Evolutionary conservation across 1,140 invertebrate genomes (phyloP).

Genomic region (Zaprionus vittiger): DNA sequence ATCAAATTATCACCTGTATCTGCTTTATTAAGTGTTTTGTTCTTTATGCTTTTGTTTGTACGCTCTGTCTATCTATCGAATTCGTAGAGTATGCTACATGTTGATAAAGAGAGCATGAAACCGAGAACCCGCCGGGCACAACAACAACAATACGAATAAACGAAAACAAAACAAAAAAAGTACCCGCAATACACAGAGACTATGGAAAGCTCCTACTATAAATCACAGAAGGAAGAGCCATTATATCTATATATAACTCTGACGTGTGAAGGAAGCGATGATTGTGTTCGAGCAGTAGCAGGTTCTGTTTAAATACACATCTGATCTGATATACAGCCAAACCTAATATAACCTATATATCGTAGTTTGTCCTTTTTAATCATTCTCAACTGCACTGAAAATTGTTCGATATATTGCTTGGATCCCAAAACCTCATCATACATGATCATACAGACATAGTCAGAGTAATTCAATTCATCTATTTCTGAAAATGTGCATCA

Average conservation of each 20-base stretch:
- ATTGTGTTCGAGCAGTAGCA: neutral
- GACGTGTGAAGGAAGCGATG: constrained; percentile 6
- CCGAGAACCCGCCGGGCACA: neutral
- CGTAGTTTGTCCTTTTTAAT: neutral
- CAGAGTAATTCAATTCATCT: constrained; percentile 1
- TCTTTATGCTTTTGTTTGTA: constrained; percentile 1
- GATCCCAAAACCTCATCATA: neutral
- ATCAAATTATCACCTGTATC: constrained; percentile 24
- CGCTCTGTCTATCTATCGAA: constrained; percentile 21
- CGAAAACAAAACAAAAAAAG: constrained; percentile 39
- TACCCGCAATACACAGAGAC: constrained; percentile 8
- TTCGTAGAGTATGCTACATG: constrained; percentile 33
- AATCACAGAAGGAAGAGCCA: constrained; percentile 8
- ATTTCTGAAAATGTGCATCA: constrained; percentile 6
- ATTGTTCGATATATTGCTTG: neutral
- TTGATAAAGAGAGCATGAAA: constrained; percentile 4
- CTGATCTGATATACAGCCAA: constrained; percentile 2
- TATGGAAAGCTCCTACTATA: constrained; percentile 16
- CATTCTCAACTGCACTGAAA: neutral
- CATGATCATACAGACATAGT: neutral
- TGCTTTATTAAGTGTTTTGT: constrained; percentile 13
- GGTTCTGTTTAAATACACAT: constrained; percentile 20
- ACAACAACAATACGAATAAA: too few species aligned
- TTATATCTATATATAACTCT: constrained; percentile 17
- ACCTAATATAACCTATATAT: constrained; percentile 12